Evolutionary conservation across 2,797 vertebrate genomes (phyloP).

Genomic region (Karalla daura): DNA sequence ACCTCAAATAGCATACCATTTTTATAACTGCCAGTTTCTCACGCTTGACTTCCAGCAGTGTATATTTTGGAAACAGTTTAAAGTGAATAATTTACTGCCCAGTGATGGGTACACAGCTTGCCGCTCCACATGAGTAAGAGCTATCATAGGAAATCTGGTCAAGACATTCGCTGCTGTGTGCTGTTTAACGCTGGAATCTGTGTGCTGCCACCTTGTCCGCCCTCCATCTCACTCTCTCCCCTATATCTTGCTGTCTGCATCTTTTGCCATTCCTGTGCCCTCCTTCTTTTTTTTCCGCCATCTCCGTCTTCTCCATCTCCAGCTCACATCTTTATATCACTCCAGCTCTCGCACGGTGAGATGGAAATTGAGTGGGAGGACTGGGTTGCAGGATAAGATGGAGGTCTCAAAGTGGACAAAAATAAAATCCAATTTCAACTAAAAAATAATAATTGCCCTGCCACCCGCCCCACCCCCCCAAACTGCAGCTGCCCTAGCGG

Average conservation of each 20-base stretch:
- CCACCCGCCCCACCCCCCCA: not conserved
- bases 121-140: constrained; percentile 54
- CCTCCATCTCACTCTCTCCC: constrained; percentile 58
- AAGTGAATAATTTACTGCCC: constrained; percentile 43
- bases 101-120: constrained; percentile 41
- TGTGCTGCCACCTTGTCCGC: constrained; percentile 68
- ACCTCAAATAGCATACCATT: not conserved
- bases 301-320: constrained; percentile 70
- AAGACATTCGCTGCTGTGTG: constrained; percentile 65
- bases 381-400: constrained; percentile 81
- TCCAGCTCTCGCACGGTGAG: constrained; percentile 79
- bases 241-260: constrained; percentile 69
- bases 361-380: constrained; percentile 84
- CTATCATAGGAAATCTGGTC: constrained; percentile 63
- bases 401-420: constrained; percentile 79
- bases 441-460: constrained; percentile 47
- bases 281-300: constrained; percentile 60
- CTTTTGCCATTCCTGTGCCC: constrained; percentile 61
- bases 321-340: constrained; percentile 82
- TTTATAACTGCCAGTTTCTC: constrained; percentile 28
- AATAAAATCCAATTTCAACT: constrained; percentile 82
- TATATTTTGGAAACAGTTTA: constrained; percentile 32
- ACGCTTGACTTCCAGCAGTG: constrained; percentile 1
- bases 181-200: constrained; percentile 70
- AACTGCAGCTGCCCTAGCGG: constrained; percentile 18